These are phyloP conservation scores for Anneissia japonica DNA, from an alignment of 35 echinoderm and acorn worm genomes.

Conservation along the genomic window DNA sequence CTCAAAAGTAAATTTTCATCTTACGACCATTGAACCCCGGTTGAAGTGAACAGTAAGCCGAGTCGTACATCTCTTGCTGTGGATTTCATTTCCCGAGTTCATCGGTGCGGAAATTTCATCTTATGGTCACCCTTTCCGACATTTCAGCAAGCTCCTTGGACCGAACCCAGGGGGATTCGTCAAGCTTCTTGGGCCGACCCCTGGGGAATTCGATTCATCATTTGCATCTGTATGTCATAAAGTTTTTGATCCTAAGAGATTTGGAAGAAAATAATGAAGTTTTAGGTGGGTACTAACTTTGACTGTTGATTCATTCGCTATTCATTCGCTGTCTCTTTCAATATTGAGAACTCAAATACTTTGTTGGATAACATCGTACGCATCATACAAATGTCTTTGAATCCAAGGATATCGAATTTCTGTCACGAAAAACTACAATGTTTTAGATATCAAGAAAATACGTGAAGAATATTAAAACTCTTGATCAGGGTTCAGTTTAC, in stretches of 20 bases:
- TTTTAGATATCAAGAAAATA: no score
- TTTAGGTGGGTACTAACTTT: neutral
- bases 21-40: neutral
- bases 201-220: neutral
- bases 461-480: no score
- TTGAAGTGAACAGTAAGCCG: no score
- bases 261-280: neutral
- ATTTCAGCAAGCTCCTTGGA: neutral
- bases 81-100: neutral
- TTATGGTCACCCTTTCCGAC: neutral
- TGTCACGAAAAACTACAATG: no score
- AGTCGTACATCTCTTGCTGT: no score
- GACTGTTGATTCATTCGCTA: neutral
- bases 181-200: neutral
- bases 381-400: neutral
- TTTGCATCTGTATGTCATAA: neutral
- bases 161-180: neutral
- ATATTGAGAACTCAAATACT: neutral
- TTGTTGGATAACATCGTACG: neutral
- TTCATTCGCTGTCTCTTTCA: no score
- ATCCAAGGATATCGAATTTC: no score
- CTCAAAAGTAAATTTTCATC: no score
- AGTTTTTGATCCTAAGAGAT: neutral
- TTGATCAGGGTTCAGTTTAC: no score
- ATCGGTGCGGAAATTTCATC: neutral